Evolutionary conservation across 2,888 invertebrate species (phyloP).

Genomic region (Tetramorium bicarinatum): DNA sequence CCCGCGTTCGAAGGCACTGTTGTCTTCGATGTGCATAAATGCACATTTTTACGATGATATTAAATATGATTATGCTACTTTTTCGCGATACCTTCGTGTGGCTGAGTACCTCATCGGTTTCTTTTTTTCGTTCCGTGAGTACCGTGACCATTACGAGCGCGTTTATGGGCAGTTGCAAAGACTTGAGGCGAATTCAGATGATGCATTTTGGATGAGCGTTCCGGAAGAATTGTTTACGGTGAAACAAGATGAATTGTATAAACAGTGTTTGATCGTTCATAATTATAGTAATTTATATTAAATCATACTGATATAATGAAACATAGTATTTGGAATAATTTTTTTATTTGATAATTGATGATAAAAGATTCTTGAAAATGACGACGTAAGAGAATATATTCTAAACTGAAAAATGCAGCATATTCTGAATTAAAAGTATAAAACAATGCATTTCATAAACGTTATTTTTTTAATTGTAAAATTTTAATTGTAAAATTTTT

Average conservation of each 20-base stretch:
- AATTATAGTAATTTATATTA: neutral
- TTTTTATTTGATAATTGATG: neutral
- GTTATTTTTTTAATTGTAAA: neutral
- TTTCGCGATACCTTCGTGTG: conserved; percentile 65
- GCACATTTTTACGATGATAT: conserved; percentile 80
- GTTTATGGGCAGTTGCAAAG: conserved; percentile 31
- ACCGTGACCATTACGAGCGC: conserved; percentile 35
- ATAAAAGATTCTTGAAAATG: neutral
- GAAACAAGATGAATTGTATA: neutral
- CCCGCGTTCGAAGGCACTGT: conserved; percentile 42
- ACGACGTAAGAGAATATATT: neutral
- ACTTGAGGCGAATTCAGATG: conserved; percentile 29
- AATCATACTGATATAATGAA: neutral
- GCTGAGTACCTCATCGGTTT: neutral
- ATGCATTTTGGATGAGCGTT: conserved; percentile 6
- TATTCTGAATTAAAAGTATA: neutral
- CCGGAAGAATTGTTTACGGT: conserved; percentile 15
- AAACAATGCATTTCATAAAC: neutral
- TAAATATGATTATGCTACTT: conserved; percentile 79
- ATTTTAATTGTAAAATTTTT: neutral
- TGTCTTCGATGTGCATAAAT: conserved; percentile 73
- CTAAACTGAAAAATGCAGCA: neutral
- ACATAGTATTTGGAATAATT: neutral
- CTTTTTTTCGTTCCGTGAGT: neutral
- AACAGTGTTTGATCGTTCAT: neutral